A percentile compares a stretch with the other conserved stretches of the same genome.
Conservation (phyloP, 2,888 invertebrate species). For the Urechis unicinctus region DNA sequence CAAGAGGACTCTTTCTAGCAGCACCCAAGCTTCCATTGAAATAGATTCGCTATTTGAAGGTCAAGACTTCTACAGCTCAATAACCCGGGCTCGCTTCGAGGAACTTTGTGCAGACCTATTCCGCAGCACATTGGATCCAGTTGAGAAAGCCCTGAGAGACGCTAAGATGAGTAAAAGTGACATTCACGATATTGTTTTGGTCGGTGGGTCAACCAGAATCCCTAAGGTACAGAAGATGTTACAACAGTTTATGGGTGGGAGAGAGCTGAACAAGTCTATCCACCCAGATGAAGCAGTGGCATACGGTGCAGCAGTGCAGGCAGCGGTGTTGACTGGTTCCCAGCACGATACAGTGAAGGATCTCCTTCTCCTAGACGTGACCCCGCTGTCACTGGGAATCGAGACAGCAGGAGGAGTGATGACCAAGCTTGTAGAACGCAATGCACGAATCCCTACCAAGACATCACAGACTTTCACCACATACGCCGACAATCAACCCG, state of each 20-base stretch:
- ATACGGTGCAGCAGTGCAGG: too few species aligned
- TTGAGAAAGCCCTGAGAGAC: conserved; percentile 71
- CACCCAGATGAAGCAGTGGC: conserved; percentile 36
- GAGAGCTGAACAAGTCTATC: conserved; percentile 77
- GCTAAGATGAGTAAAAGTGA: conserved; percentile 71
- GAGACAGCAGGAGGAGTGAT: conserved; percentile 55
- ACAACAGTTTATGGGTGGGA: conserved; percentile 55
- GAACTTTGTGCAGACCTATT: conserved; percentile 38
- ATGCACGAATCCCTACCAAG: conserved; percentile 44
- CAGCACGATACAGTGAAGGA: conserved; percentile 60
- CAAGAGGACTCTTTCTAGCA: conserved; percentile 38
- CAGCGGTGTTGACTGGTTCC: conserved; percentile 53
- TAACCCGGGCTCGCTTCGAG: conserved; percentile 42
- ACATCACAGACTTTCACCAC: conserved; percentile 65
- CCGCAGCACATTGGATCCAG: conserved; percentile 65
- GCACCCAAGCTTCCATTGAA: conserved; percentile 35
- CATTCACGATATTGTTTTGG: conserved; percentile 74
- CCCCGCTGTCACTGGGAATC: conserved; percentile 53
- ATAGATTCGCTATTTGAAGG: conserved; percentile 41
- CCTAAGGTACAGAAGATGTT: conserved; percentile 43
- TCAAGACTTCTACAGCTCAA: conserved; percentile 37
- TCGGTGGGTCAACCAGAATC: conserved; percentile 58
- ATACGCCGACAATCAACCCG: conserved; percentile 76
- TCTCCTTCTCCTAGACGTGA: conserved; percentile 70
- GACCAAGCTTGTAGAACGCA: conserved; percentile 33